phyloP scores from a whole-genome alignment of 1,140 invertebrate genomes.

The Apis laboriosa region DNA sequence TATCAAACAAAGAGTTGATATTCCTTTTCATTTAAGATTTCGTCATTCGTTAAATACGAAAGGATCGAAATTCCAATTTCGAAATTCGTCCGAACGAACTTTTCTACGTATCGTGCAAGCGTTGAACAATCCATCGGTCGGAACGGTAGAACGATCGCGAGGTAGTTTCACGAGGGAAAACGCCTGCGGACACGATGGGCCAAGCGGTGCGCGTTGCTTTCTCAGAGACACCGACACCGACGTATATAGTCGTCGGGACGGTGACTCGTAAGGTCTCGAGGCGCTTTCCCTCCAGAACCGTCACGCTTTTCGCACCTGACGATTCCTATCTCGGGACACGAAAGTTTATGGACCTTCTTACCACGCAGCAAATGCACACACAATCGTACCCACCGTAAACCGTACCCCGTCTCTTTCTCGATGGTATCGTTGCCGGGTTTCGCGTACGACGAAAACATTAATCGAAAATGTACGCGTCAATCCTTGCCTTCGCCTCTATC shows the following conservation, averaged over 20 bases:
- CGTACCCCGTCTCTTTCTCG: constrained; percentile 31
- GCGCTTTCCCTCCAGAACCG: constrained; percentile 79
- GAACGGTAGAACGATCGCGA: not conserved
- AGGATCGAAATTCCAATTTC: not conserved
- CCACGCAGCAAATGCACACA: constrained; percentile 22
- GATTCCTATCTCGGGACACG: constrained; percentile 75
- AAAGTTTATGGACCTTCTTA: constrained; percentile 74
- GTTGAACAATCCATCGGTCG: not conserved
- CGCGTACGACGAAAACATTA: constrained; percentile 64
- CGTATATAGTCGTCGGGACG: constrained; percentile 41
- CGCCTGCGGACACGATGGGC: constrained; percentile 30
- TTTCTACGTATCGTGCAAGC: not conserved
- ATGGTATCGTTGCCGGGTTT: constrained; percentile 61
- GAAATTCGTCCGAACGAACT: not conserved
- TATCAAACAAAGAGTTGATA: no score
- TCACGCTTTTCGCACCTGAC: constrained; percentile 80
- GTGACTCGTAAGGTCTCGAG: constrained; percentile 55
- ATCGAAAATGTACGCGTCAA: constrained; percentile 59
- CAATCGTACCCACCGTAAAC: not conserved
- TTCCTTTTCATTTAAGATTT: no score
- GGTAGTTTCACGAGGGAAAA: constrained; percentile 41
- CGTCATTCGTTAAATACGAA: no score
- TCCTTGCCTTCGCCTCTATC: constrained; percentile 32
- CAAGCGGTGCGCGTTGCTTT: constrained; percentile 17
- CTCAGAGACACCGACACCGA: constrained; percentile 39